These are phyloP conservation scores for Odocoileus virginianus DNA, from an alignment of 2,113 vertebrate species.

Conservation along the genomic window DNA sequence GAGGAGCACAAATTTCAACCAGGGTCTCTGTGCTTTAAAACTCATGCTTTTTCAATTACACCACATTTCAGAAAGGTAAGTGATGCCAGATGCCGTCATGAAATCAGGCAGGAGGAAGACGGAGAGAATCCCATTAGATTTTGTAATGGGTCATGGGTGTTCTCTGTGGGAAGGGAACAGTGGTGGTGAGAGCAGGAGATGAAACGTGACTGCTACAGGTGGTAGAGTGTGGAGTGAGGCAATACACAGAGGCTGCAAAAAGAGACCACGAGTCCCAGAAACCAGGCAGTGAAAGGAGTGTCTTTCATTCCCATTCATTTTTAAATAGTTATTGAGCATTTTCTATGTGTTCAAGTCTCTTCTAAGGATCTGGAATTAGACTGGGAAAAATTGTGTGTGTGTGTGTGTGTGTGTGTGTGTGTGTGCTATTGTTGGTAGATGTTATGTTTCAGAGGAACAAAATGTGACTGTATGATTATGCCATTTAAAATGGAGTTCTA, in stretches of 20 bases:
- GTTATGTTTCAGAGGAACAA: slow-evolving; percentile 49
- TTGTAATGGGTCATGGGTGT: not conserved
- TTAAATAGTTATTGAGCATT: not conserved
- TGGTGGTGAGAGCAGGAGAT: not conserved
- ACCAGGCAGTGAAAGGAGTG: not conserved
- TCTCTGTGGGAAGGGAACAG: not conserved
- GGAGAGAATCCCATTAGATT: not conserved
- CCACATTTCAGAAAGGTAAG: not conserved
- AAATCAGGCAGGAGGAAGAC: not conserved
- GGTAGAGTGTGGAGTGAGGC: not conserved
- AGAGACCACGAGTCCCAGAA: not conserved
- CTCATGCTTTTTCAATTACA: not conserved
- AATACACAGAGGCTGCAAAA: not conserved
- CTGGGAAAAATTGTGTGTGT: not conserved
- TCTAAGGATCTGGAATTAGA: not conserved
- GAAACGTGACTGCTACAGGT: not conserved
- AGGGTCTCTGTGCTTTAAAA: not conserved
- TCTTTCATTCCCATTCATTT: not conserved
- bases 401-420: not conserved
- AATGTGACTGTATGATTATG: slow-evolving; percentile 38
- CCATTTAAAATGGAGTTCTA: slow-evolving; percentile 33
- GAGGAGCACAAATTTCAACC: not conserved
- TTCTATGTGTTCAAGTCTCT: not conserved
- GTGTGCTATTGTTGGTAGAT: not conserved
- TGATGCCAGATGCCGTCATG: not conserved